These are phyloP conservation scores for Uloborus plumipes DNA, from an alignment of 2,888 invertebrate species.

Conservation along the genomic window DNA sequence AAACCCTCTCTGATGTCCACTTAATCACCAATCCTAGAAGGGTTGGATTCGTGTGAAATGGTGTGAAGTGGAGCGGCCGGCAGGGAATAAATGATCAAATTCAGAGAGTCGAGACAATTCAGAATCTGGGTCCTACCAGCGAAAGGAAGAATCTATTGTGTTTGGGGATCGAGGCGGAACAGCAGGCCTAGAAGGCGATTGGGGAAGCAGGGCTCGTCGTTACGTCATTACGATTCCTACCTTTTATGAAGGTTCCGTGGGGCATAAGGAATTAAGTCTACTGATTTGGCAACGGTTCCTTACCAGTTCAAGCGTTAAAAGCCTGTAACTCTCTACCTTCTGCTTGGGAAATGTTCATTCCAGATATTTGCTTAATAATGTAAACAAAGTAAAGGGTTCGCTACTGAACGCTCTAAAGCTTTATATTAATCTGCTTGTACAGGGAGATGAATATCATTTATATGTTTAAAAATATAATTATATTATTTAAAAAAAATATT, in stretches of 20 bases:
- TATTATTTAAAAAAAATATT: too few species aligned
- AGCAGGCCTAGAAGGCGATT: constrained; percentile 28
- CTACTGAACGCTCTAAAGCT: too few species aligned
- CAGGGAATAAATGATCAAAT: constrained; percentile 51
- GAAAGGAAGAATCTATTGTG: constrained; percentile 19
- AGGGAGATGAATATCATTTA: too few species aligned
- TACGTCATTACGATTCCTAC: constrained; percentile 51
- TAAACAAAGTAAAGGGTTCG: too few species aligned
- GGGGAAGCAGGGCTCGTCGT: constrained; percentile 20
- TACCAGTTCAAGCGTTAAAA: too few species aligned
- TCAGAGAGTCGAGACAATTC: constrained; percentile 25
- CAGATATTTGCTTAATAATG: too few species aligned
- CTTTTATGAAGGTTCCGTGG: constrained; percentile 37
- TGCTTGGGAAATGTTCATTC: too few species aligned
- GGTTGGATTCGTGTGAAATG: constrained; percentile 60
- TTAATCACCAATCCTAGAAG: constrained; percentile 44
- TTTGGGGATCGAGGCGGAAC: constrained; percentile 44
- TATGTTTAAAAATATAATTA: too few species aligned
- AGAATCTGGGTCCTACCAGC: constrained; percentile 18
- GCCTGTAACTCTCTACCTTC: too few species aligned
- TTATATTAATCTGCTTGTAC: too few species aligned
- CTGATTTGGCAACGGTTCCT: not conserved
- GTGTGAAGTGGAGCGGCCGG: constrained; percentile 42
- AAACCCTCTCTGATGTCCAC: constrained; percentile 53
- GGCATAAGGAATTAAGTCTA: constrained; percentile 42